A percentile compares a stretch with the other conserved stretches of the same genome.
phyloP scores from a whole-genome alignment of 2,888 invertebrate species.

The Eupithecia subumbrata region DNA sequence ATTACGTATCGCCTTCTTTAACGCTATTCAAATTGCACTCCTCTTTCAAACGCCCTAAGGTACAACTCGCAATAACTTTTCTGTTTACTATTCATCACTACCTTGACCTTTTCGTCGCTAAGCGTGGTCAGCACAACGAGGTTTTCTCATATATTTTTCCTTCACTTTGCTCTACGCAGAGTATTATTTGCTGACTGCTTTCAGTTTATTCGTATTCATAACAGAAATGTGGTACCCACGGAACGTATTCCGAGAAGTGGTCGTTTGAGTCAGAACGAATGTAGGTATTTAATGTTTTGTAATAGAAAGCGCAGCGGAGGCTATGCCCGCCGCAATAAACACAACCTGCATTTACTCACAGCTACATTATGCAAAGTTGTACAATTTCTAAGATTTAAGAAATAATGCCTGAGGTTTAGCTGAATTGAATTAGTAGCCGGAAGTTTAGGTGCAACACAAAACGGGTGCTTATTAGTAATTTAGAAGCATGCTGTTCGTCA shows the following conservation, averaged over 20 bases:
- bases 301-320: constrained; percentile 16
- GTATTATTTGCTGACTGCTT: not conserved
- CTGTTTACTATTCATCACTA: not conserved
- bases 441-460: constrained; percentile 1
- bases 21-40: not conserved
- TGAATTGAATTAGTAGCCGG: constrained; percentile 14
- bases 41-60: not conserved
- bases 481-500: not conserved
- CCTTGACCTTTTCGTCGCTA: not conserved
- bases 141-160: not conserved
- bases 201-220: not conserved
- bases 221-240: not conserved
- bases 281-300: constrained; percentile 7
- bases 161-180: not conserved
- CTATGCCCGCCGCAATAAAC: constrained; percentile 1
- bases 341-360: constrained; percentile 18
- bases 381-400: constrained; percentile 1
- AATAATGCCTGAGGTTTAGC: constrained; percentile 4
- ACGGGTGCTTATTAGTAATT: not conserved
- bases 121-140: not conserved
- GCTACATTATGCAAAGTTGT: constrained; percentile 24
- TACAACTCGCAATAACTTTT: not conserved
- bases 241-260: not conserved
- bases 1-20: not conserved
- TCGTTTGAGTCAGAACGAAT: constrained; percentile 4